A percentile compares a stretch with the other conserved stretches of the same genome.
Evolutionary conservation across 2,888 invertebrate species (phyloP).

Genomic region (Oxytorus armatus): DNA sequence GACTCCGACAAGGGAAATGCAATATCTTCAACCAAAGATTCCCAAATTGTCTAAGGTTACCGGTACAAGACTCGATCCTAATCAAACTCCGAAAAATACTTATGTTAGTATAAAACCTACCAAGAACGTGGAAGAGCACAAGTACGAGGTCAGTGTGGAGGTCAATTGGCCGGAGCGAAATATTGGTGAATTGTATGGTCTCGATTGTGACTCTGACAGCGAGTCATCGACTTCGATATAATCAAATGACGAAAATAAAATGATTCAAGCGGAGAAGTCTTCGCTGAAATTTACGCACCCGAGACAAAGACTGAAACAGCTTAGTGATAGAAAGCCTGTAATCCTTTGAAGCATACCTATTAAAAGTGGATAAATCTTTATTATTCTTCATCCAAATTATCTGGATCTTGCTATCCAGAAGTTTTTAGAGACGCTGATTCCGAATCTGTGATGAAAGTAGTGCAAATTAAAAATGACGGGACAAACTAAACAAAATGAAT

Average conservation of each 20-base stretch:
- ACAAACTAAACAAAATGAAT: too few species aligned
- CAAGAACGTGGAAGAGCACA: constrained; percentile 71
- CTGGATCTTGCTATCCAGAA: too few species aligned
- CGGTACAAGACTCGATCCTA: constrained; percentile 59
- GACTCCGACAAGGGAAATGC: constrained; percentile 64
- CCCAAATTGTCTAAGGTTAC: constrained; percentile 55
- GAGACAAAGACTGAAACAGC: constrained; percentile 47
- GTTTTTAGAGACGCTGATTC: too few species aligned
- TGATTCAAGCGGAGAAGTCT: neutral
- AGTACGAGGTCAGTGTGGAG: constrained; percentile 76
- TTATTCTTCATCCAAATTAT: too few species aligned
- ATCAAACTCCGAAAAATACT: constrained; percentile 71
- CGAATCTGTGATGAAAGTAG: too few species aligned
- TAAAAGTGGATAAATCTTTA: neutral
- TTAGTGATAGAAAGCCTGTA: neutral
- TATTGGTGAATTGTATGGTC: constrained; percentile 65
- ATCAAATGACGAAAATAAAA: constrained; percentile 15
- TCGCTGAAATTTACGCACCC: constrained; percentile 21
- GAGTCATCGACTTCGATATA: constrained; percentile 81
- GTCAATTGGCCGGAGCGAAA: constrained; percentile 72
- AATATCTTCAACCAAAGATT: constrained; percentile 66
- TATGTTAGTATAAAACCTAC: constrained; percentile 76
- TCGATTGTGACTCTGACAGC: constrained; percentile 77
- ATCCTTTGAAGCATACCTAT: constrained; percentile 13
- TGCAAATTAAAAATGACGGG: too few species aligned